Evolutionary conservation across 2,113 vertebrate genomes (phyloP).

Genomic region (Petrocephalus zakoni): DNA sequence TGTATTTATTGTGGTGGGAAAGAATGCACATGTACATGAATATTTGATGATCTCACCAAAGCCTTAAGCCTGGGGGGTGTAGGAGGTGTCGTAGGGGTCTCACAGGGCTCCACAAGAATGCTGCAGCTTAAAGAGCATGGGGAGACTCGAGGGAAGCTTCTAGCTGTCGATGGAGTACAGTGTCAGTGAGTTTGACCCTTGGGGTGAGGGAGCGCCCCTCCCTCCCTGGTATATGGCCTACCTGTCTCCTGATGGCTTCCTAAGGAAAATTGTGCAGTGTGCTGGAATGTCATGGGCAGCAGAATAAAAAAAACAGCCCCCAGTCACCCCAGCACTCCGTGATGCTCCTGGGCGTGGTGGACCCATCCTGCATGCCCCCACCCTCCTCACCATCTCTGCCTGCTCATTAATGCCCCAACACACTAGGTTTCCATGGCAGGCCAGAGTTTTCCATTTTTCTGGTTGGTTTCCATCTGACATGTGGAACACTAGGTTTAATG

Average conservation of each 20-base stretch:
- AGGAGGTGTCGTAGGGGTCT: not conserved
- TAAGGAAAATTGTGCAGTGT: not conserved
- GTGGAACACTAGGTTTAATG: not conserved
- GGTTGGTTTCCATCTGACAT: not conserved
- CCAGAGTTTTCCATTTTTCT: not conserved
- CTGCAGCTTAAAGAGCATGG: not conserved
- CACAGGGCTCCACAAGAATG: not conserved
- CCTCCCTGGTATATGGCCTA: not conserved
- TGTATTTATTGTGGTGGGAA: not conserved
- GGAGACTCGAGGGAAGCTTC: not conserved
- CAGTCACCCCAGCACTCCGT: not conserved
- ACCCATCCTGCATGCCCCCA: not conserved
- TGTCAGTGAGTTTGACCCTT: not conserved
- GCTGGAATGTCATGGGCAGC: not conserved
- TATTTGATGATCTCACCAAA: not conserved
- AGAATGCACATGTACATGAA: not conserved
- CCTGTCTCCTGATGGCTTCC: not conserved
- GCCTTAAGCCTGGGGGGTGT: not conserved
- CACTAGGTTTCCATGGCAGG: not conserved
- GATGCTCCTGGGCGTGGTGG: too few species aligned
- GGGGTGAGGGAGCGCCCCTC: not conserved
- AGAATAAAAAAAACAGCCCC: not conserved
- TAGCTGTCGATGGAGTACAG: not conserved
- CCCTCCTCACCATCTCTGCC: not conserved
- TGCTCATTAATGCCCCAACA: not conserved